Evolutionary conservation across 2,113 vertebrate genomes (phyloP).

Genomic region (Syrrhaptes paradoxus): DNA sequence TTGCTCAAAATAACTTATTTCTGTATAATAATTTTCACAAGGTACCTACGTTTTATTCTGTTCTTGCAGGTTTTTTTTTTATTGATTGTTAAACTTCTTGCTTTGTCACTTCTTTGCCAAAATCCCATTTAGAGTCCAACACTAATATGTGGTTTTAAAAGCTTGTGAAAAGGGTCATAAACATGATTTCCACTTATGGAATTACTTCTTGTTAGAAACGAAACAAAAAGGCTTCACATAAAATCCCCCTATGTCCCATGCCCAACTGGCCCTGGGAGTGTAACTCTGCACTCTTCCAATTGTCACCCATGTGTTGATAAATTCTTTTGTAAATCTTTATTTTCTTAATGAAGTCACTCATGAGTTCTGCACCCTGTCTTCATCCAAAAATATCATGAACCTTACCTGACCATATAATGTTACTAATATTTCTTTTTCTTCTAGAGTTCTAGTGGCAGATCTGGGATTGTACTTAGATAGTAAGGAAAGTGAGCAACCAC

Average conservation of each 20-base stretch:
- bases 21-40: slow-evolving; percentile 41
- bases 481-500: neutral
- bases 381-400: slow-evolving; percentile 47
- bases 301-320: neutral
- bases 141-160: slow-evolving; percentile 67
- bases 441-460: neutral
- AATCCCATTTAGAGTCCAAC: slow-evolving; percentile 32
- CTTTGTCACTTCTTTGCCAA: slow-evolving; percentile 39
- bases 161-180: slow-evolving; percentile 61
- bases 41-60: slow-evolving; percentile 31
- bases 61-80: slow-evolving; percentile 27
- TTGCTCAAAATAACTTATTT: slow-evolving; percentile 5
- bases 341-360: slow-evolving; percentile 52
- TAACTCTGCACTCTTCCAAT: neutral
- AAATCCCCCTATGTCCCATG: neutral
- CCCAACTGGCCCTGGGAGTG: neutral
- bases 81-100: slow-evolving; percentile 43
- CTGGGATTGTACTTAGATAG: neutral
- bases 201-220: slow-evolving; percentile 12
- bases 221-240: neutral
- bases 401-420: slow-evolving; percentile 32
- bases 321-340: slow-evolving; percentile 44
- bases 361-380: neutral
- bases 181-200: slow-evolving; percentile 31
- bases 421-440: slow-evolving; percentile 15